These are phyloP conservation scores for Telmatochromis sp. DNA, from an alignment of 2,113 vertebrate species.

Conservation along the genomic window DNA sequence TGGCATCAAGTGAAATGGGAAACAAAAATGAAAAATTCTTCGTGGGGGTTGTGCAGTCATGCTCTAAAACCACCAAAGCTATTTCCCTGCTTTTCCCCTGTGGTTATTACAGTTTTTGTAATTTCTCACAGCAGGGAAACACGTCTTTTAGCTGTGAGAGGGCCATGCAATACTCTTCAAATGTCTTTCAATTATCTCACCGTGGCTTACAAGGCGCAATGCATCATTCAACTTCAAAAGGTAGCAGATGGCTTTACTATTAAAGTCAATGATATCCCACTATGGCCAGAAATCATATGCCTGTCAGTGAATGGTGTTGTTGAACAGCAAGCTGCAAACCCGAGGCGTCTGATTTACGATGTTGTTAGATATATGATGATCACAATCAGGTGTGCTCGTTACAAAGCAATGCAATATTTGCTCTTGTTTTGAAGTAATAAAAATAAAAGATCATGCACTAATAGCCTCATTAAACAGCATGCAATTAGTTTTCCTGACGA, in stretches of 20 bases:
- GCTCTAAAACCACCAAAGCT: not conserved
- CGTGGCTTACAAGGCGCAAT: not conserved
- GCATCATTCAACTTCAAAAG: not conserved
- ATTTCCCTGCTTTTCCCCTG: not conserved
- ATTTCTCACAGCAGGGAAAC: constrained; percentile 17
- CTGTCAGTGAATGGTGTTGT: not conserved
- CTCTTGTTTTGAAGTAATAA: not conserved
- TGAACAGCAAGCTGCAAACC: not conserved
- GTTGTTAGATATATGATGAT: not conserved
- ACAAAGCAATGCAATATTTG: not conserved
- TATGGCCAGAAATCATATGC: not conserved
- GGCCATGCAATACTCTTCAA: not conserved
- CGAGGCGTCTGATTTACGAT: not conserved
- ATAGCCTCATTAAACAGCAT: constrained; percentile 36
- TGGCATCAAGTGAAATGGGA: constrained; percentile 3
- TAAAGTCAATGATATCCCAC: not conserved
- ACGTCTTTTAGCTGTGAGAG: constrained; percentile 14
- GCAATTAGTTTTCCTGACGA: constrained; percentile 31
- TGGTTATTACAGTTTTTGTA: constrained; percentile 5
- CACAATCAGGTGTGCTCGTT: not conserved
- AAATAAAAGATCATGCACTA: constrained; percentile 4
- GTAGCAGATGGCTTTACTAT: not conserved
- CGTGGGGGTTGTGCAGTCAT: not conserved
- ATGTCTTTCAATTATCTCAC: constrained; percentile 35
- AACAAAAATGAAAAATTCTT: constrained; percentile 1